Evolutionary conservation across 2,797 vertebrate species (phyloP).

Genomic region (Silurus aristotelis): DNA sequence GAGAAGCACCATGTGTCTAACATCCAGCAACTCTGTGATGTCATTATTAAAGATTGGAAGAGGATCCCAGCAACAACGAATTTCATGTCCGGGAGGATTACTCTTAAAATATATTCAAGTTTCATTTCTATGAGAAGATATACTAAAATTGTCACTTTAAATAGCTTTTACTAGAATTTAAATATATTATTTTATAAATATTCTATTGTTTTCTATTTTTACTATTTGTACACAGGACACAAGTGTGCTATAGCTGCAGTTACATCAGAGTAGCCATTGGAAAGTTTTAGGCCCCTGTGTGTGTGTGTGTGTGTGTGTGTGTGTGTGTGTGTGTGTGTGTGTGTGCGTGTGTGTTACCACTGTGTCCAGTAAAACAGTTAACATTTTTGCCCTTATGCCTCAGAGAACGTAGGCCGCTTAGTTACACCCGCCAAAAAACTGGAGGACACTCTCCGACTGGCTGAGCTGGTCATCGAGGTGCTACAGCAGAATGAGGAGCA

Average conservation of each 20-base stretch:
- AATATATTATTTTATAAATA: too few species aligned
- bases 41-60: too few species aligned
- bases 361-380: constrained; percentile 63
- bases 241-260: neutral
- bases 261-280: neutral
- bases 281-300: neutral
- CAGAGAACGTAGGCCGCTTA: constrained; percentile 98
- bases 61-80: too few species aligned
- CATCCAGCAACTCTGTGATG: too few species aligned
- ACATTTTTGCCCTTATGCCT: constrained; percentile 83
- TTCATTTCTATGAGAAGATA: too few species aligned
- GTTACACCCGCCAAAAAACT: constrained; percentile 98
- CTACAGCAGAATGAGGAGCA: constrained; percentile 99
- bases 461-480: constrained; percentile 97
- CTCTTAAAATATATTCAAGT: too few species aligned
- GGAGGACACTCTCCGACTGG: constrained; percentile 95
- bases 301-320: constrained; percentile 10
- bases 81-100: too few species aligned
- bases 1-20: too few species aligned
- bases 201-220: neutral
- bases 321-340: neutral
- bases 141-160: too few species aligned
- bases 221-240: too few species aligned
- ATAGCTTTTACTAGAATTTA: too few species aligned
- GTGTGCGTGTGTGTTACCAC: neutral